Percentiles rank a stretch among this genome's conserved stretches.
Evolutionary conservation across 2,113 vertebrate genomes (phyloP).

Genomic region (Bucco capensis): DNA sequence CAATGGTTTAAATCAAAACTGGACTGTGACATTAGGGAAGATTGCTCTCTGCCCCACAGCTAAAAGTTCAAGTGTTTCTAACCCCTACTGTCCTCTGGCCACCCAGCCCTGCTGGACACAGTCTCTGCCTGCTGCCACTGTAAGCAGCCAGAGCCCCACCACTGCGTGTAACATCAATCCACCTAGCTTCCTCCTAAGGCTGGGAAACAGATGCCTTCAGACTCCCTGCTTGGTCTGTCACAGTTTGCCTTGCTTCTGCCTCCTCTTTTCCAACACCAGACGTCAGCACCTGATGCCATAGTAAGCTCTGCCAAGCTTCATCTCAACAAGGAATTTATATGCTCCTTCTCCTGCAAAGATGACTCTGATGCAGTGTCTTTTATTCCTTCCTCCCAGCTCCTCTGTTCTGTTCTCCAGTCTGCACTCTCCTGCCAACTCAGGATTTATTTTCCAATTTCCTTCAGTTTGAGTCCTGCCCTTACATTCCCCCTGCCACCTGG

Average conservation of each 20-base stretch:
- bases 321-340: constrained; percentile 40
- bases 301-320: constrained; percentile 50
- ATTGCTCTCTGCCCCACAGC: neutral
- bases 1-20: neutral
- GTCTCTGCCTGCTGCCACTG: neutral
- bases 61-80: neutral
- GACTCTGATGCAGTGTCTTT: constrained; percentile 20
- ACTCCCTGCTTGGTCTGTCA: constrained; percentile 59
- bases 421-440: neutral
- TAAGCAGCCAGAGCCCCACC: neutral
- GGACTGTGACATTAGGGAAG: neutral
- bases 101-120: neutral
- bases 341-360: constrained; percentile 40
- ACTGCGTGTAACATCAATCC: neutral
- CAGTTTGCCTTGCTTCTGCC: constrained; percentile 59
- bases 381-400: neutral
- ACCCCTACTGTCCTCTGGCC: rapidly evolving
- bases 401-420: neutral
- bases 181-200: neutral
- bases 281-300: constrained; percentile 59
- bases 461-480: neutral
- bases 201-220: constrained; percentile 48
- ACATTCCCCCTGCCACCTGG: neutral
- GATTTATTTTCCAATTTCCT: constrained; percentile 45
- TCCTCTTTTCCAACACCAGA: constrained; percentile 61